A percentile compares a stretch with the other conserved stretches of the same genome.
Evolutionary conservation across 2,888 invertebrate species (phyloP).

Genomic region (Drosophila quinaria): DNA sequence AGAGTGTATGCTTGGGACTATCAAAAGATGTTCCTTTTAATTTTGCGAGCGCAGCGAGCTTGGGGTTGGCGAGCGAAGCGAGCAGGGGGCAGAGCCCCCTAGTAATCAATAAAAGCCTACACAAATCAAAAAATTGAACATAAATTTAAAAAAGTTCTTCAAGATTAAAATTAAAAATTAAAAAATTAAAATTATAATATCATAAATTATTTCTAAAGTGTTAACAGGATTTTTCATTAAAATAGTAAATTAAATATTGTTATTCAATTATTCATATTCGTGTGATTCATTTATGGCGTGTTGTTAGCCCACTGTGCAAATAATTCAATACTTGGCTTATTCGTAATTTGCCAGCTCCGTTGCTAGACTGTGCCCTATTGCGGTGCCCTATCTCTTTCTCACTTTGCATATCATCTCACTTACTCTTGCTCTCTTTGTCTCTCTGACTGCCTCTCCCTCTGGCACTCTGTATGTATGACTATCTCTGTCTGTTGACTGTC

Average conservation of each 20-base stretch:
- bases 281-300: neutral
- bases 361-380: constrained; percentile 42
- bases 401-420: constrained; percentile 19
- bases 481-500: constrained; percentile 40
- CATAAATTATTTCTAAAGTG: no score
- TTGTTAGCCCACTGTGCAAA: constrained; percentile 56
- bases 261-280: neutral
- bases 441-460: constrained; percentile 21
- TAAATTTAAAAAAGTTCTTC: neutral
- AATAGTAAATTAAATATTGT: neutral
- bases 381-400: constrained; percentile 37
- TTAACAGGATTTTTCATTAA: no score
- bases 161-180: neutral
- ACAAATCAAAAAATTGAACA: no score
- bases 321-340: constrained; percentile 71
- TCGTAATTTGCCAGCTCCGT: constrained; percentile 46
- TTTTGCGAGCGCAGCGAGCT: no score
- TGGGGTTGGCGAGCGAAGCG: no score
- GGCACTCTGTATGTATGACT: constrained; percentile 2
- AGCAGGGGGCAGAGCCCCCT: no score
- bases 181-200: neutral
- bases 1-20: no score
- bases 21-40: no score
- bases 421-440: constrained; percentile 6
- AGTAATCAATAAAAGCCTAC: no score